Conservation (phyloP, 2,113 vertebrate species). For the Gadus macrocephalus region DNA sequence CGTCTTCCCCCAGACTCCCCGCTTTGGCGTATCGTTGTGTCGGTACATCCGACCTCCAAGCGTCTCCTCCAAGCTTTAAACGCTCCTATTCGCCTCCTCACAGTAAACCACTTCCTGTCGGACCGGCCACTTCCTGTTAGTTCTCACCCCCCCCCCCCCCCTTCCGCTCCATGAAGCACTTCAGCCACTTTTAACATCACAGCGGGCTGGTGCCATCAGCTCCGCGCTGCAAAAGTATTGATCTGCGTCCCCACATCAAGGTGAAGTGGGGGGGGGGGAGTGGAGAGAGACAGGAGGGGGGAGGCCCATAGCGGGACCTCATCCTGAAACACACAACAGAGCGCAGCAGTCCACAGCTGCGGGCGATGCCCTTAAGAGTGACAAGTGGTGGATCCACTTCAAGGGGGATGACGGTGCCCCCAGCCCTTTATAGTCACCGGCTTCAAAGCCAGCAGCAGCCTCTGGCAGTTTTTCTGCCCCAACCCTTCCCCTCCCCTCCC, state of each 20-base stretch:
- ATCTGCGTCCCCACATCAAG: conserved; percentile 75
- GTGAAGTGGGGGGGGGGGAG: conserved; percentile 37
- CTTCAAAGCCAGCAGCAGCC: conserved; percentile 68
- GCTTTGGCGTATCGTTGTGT: too few relatives aligned
- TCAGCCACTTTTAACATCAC: conserved; percentile 60
- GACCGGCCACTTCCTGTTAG: conserved; percentile 1
- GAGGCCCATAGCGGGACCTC: conserved; percentile 60
- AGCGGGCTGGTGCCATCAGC: conserved; percentile 61
- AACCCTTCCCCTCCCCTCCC: conserved; percentile 16
- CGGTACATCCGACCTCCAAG: too few relatives aligned
- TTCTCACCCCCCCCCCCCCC: too few relatives aligned
- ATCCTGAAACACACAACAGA: conserved; percentile 52
- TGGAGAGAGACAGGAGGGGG: not conserved
- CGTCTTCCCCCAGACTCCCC: not conserved
- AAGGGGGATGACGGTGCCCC: conserved; percentile 66
- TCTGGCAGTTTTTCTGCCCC: conserved; percentile 55
- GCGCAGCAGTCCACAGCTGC: conserved; percentile 62
- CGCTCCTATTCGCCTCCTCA: conserved; percentile 49
- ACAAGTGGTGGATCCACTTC: conserved; percentile 73
- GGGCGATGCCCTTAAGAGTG: conserved; percentile 70
- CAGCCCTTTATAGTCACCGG: conserved; percentile 66
- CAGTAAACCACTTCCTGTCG: conserved; percentile 48
- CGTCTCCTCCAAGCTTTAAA: conserved; percentile 43
- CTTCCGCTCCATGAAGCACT: conserved; percentile 35
- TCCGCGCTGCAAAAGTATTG: conserved; percentile 64